Evolutionary conservation across 2,797 vertebrate species (phyloP).

Genomic region (Acanthis flammea): DNA sequence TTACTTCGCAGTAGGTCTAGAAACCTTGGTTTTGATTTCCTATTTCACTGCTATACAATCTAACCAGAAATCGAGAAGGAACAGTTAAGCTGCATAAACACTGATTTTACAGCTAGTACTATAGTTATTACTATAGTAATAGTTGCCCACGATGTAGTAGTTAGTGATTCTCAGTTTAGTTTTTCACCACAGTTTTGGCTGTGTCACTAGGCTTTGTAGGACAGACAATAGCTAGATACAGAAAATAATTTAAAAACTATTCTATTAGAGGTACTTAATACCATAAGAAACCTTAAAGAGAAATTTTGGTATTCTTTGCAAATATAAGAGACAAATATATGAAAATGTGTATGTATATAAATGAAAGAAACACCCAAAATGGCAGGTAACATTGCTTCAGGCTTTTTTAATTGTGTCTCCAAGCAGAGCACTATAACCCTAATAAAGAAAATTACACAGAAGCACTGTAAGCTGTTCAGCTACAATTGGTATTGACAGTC

Average conservation of each 20-base stretch:
- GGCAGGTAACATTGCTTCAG: not conserved
- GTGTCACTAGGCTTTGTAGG: not conserved
- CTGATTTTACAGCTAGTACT: not conserved
- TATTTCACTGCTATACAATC: not conserved
- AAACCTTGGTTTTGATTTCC: not conserved
- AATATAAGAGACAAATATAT: not conserved
- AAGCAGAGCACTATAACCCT: not conserved
- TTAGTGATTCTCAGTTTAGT: not conserved
- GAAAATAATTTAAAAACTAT: not conserved
- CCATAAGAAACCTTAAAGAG: not conserved
- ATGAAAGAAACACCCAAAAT: not conserved
- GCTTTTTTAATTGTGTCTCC: not conserved
- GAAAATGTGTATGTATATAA: not conserved
- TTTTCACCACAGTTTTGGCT: not conserved
- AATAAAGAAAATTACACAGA: not conserved
- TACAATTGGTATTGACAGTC: not conserved
- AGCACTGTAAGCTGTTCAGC: not conserved
- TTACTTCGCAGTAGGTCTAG: not conserved
- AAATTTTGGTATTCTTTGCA: not conserved
- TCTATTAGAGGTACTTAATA: not conserved
- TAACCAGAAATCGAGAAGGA: not conserved
- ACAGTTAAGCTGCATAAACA: not conserved
- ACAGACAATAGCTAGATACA: not conserved
- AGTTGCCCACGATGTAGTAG: not conserved
- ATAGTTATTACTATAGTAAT: not conserved